These are phyloP conservation scores for Andrena fulva DNA, from an alignment of 2,888 invertebrate genomes.

Conservation along the genomic window DNA sequence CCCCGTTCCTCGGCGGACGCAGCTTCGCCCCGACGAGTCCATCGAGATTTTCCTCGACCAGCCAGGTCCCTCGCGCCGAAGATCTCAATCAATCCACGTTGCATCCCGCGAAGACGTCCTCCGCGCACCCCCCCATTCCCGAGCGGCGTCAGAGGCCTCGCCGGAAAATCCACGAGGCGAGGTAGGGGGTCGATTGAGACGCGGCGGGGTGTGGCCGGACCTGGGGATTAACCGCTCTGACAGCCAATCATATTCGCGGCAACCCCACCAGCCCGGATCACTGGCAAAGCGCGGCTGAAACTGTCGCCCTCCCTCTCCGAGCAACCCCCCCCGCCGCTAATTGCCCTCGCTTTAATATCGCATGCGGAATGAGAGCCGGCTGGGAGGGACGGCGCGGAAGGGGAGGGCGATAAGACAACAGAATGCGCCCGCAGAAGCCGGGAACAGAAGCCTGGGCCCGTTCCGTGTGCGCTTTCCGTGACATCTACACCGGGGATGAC, in stretches of 20 bases:
- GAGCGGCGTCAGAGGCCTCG: constrained; percentile 1
- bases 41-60: constrained; percentile 41
- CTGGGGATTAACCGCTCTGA: constrained; percentile 79
- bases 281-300: constrained; percentile 68
- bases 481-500: constrained; percentile 55
- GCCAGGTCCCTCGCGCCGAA: constrained; percentile 23
- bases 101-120: constrained; percentile 17
- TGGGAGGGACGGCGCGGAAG: constrained; percentile 32
- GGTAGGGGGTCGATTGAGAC: constrained; percentile 81
- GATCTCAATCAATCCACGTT: constrained; percentile 54
- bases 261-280: constrained; percentile 74
- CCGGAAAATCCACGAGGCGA: constrained; percentile 38
- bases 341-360: constrained; percentile 82
- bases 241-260: constrained; percentile 80
- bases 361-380: constrained; percentile 76
- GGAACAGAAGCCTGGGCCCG: constrained; percentile 50
- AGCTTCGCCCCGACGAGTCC: constrained; percentile 27
- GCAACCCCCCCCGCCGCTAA: constrained; percentile 76
- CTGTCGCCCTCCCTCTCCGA: constrained; percentile 64
- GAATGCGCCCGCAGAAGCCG: constrained; percentile 52
- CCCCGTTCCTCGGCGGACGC: background rate
- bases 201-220: constrained; percentile 80
- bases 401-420: constrained; percentile 57
- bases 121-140: constrained; percentile 8
- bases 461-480: constrained; percentile 54